Evolutionary conservation across 2,797 vertebrate genomes (phyloP), one percentile per base, ranked within the genome.

Genomic region (Malacoraja senta): DNA sequence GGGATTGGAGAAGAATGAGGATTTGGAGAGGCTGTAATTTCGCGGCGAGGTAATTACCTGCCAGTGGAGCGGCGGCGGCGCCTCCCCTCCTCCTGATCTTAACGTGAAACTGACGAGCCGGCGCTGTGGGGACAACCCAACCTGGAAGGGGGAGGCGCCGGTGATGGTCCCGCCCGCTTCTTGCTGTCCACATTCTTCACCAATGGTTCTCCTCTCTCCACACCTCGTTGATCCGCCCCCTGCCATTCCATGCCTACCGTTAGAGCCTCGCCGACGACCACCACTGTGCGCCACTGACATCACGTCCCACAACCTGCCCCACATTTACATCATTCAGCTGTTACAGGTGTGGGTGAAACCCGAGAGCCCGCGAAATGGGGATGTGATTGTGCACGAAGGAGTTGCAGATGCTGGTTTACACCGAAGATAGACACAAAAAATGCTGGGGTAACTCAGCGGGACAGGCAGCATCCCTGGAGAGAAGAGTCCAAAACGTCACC

Each of bases 121-220:
- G 93, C 93, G 94, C 95, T 19, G 74, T 93, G 65, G 44, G 94
- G 94, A 94, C 95, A 94, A 94, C 94, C 94, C 83, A 94, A 95
- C 97, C 97, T 97, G 32, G 38, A 8, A 8, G 35, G 1, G 44
- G 63, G 19, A 29, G 12, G 53, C 13, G 15, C 1, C 26, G 2
- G 93, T 93, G 93, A 93, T 68, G 26, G 61, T 63, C 1, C 17
- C 65, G 1, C n/a, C 3, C 0, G 65, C 35, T 6, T 58, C 13
- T 13, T 35, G 4, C 80, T 0, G 24, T 76, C 78, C 0, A 19
- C 0, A 15, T 0, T 4, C 65, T 68, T 19, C 12, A 1, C 65
- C 65, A 68, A 68, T 13, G 3, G 29, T 15, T 8, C 26, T 15
- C 94, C 94, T 94, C 94, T 94, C 94, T 94, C 94, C 53, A 94